Base-by-base conservation (phyloP, 2,113 vertebrate genomes). In the Protobothrops flavoviridis region DNA sequence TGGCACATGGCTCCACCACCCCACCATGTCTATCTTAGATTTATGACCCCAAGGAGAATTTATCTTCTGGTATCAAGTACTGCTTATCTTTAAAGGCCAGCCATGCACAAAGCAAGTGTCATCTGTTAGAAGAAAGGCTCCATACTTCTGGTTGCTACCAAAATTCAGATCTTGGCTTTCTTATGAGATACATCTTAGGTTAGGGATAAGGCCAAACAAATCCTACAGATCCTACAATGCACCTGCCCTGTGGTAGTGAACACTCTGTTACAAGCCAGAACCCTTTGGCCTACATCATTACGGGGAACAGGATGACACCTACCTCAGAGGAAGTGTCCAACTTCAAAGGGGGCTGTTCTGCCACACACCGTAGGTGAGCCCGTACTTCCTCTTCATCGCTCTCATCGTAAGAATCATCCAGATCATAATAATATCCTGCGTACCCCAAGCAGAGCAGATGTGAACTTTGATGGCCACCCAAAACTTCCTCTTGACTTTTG, bases 351-450 rank as follows among this genome's bases (percentile, higher is more conserved):
- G 99, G 99, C 97, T 99, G 99, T 96, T 99, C 98, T 0, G 98
- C 98, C 61, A 99, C 99, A 10, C 99, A 98, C 85, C 98, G 98
- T 91, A 99, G 98, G 97, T 99, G 99, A 53, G 99, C 98, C 94
- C 98, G 97, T 94, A 99, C 99, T 96, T 99, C 99, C 95, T 99
- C 99, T 95, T 99, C 99, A 0, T 99, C 99, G 0, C 99, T 99
- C 97, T 99, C 99, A 0, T 99, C 99, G 0, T 99, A 99, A 8
- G 99, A 99, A 97, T 99, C 99, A 0, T 99, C 99, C 95, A 99
- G 98, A 97, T 99, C 99, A 0, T 99, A 99, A 97, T 99, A 99
- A 96, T 99, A 99, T 93, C 99, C 99, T 99, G 96, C 2, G 55
- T 20, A 26, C 33, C 0, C 4, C 45, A 9, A 50, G 94, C 13